These are phyloP conservation scores for Xiphophorus hellerii DNA, from an alignment of 2,113 vertebrate species.

Conservation along the genomic window DNA sequence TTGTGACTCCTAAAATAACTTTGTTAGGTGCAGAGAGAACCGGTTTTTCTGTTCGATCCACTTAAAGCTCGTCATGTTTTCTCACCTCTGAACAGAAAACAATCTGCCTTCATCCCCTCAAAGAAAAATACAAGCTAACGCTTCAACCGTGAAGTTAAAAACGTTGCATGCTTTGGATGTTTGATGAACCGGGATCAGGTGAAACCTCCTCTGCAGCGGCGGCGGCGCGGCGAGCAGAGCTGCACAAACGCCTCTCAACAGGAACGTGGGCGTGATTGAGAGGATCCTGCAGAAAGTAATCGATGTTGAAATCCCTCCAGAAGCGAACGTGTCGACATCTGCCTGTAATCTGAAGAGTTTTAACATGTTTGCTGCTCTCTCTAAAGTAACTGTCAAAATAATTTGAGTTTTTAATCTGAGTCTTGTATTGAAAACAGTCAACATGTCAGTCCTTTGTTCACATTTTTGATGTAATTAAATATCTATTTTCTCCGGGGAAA, in stretches of 20 bases:
- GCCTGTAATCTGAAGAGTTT: slow-evolving; percentile 4
- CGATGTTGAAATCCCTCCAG: slow-evolving; percentile 17
- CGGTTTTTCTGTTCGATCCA: background rate
- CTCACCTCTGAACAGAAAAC: slow-evolving; percentile 7
- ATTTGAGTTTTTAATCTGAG: slow-evolving; percentile 9
- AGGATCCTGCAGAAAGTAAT: slow-evolving; percentile 5
- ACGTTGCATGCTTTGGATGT: slow-evolving; percentile 47
- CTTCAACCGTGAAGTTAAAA: slow-evolving; percentile 44
- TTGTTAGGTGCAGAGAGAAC: background rate
- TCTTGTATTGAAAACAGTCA: no score
- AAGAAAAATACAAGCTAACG: background rate
- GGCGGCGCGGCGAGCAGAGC: background rate
- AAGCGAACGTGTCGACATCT: slow-evolving; percentile 21
- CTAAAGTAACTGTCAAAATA: background rate
- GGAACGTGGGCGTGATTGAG: background rate
- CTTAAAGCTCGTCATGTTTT: slow-evolving; percentile 3
- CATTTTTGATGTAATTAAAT: background rate
- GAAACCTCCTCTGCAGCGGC: slow-evolving; percentile 17
- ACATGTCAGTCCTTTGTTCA: background rate
- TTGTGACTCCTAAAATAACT: slow-evolving; percentile 4
- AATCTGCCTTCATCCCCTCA: background rate
- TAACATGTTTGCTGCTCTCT: slow-evolving; percentile 4
- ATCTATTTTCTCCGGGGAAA: background rate
- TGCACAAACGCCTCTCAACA: slow-evolving; percentile 25
- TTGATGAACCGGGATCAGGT: slow-evolving; percentile 54